Evolutionary conservation across 53 echinoderm and acorn worm genomes (phyloP).

Genomic region (Paracentrotus lividus): DNA sequence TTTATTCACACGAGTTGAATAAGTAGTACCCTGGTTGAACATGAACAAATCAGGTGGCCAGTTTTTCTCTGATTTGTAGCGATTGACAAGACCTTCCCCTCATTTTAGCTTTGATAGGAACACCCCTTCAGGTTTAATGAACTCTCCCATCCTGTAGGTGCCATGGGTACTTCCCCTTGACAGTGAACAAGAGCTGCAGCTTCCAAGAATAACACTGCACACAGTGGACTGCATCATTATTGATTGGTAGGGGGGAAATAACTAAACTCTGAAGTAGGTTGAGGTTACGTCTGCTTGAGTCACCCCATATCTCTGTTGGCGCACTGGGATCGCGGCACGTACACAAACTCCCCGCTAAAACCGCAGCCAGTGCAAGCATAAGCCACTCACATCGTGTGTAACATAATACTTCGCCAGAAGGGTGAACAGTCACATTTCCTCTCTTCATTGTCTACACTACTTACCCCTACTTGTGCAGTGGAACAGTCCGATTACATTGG

Average conservation of each 20-base stretch:
- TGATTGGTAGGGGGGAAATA: conserved; percentile 40
- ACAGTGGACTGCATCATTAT: conserved; percentile 59
- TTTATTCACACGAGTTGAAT: not conserved
- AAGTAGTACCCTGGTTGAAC: conserved; percentile 22
- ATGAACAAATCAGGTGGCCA: conserved; percentile 14
- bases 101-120: not conserved
- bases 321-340: conserved; percentile 4
- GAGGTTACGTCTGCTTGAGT: conserved; percentile 38
- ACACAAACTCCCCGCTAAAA: conserved; percentile 47
- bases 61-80: conserved; percentile 17
- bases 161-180: conserved; percentile 65
- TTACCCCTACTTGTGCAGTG: not conserved
- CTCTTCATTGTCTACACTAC: not conserved
- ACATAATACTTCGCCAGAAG: conserved; percentile 41
- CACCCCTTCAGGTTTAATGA: conserved; percentile 35
- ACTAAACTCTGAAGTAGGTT: conserved; percentile 33
- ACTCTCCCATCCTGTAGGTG: conserved; percentile 21
- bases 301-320: not conserved
- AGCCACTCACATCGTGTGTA: conserved; percentile 33
- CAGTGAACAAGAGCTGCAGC: conserved; percentile 21
- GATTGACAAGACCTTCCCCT: conserved; percentile 1
- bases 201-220: conserved; percentile 11
- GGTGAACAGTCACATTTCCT: not conserved
- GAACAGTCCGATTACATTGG: not conserved
- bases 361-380: conserved; percentile 52